These are phyloP conservation scores for Samia ricini DNA, from an alignment of 1,140 invertebrate genomes.

Conservation along the genomic window DNA sequence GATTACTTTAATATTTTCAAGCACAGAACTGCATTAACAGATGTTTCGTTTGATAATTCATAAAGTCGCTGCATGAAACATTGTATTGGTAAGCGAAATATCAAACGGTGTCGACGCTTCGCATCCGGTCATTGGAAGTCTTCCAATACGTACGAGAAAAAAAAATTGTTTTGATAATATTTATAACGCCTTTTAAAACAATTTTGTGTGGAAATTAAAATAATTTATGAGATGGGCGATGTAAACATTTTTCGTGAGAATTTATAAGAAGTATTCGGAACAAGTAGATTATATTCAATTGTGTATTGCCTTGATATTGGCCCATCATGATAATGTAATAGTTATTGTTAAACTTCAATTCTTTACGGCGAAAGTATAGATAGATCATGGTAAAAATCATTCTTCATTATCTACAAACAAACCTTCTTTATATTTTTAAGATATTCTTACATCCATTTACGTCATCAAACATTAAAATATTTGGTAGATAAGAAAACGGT, in stretches of 20 bases:
- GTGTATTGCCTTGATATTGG: neutral
- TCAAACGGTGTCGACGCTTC: neutral
- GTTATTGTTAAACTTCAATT: neutral
- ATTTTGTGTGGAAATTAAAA: conserved; percentile 21
- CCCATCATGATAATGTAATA: neutral
- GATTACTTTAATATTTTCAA: neutral
- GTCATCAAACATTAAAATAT: neutral
- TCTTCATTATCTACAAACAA: neutral
- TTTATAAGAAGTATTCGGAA: conserved; percentile 2
- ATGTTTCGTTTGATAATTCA: conserved; percentile 8
- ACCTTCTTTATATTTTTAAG: no score
- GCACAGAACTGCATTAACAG: neutral
- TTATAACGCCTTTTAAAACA: conserved; percentile 43
- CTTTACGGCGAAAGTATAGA: neutral
- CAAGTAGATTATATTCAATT: neutral
- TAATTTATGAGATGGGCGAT: conserved; percentile 20
- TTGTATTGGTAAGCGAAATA: conserved; percentile 17
- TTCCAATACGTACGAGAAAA: conserved; percentile 48
- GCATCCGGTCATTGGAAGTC: conserved; percentile 25
- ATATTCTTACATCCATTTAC: neutral
- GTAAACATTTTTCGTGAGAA: conserved; percentile 9
- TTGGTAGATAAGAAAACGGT: no score
- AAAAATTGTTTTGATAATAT: conserved; percentile 29
- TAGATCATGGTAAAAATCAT: neutral
- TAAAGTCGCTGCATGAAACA: conserved; percentile 9